Conservation (phyloP, 2,113 vertebrate genomes). For the Notiomystis cincta region DNA sequence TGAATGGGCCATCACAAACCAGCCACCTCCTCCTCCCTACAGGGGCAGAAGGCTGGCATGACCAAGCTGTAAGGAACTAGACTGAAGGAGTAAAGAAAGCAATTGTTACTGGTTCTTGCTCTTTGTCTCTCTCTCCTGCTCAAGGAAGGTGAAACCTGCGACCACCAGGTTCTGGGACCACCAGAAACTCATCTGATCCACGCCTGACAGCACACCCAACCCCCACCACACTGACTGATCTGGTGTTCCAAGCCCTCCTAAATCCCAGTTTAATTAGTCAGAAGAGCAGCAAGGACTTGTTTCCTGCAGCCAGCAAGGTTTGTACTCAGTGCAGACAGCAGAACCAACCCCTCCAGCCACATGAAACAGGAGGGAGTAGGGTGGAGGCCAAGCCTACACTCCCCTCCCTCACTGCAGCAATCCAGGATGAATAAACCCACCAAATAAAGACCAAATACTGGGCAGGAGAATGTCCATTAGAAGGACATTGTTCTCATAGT, state of each 20-base stretch:
- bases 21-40: background rate
- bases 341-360: fast-evolving
- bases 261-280: background rate
- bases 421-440: background rate
- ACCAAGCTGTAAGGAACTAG: background rate
- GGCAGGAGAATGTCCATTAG: background rate
- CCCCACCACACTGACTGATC: no score
- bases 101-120: background rate
- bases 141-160: background rate
- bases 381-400: fast-evolving
- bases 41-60: background rate
- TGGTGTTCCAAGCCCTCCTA: background rate
- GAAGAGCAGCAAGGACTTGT: background rate
- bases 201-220: background rate
- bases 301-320: background rate
- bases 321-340: fast-evolving
- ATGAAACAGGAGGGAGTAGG: background rate
- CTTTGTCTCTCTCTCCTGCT: background rate
- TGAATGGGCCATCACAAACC: background rate
- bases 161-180: background rate
- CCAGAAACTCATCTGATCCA: background rate
- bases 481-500: background rate
- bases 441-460: background rate
- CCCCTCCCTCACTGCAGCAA: background rate
- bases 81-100: background rate